Conservation (phyloP, 1,140 invertebrate genomes). For the Leptestheria dahalacensis region DNA sequence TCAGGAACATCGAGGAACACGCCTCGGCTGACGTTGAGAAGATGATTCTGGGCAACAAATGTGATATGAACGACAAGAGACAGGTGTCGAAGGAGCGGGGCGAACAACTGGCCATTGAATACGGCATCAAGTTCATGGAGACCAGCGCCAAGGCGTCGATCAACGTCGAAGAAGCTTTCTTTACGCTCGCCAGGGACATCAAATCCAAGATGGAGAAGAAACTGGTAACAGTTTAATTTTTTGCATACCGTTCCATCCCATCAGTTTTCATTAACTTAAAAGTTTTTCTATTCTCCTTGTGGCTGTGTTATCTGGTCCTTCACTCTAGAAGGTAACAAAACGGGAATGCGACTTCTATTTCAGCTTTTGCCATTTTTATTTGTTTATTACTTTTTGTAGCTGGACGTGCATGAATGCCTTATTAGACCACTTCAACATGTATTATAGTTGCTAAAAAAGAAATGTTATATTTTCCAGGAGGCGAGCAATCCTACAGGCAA, state of each 20-base stretch:
- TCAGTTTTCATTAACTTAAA: too few relatives aligned
- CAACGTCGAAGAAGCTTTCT: constrained; percentile 82
- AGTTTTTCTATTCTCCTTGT: not conserved
- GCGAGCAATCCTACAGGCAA: constrained; percentile 51
- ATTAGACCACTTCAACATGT: constrained; percentile 5
- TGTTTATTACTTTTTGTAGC: constrained; percentile 31
- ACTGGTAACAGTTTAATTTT: constrained; percentile 48
- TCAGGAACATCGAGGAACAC: constrained; percentile 33
- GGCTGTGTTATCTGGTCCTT: not conserved
- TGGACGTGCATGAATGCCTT: constrained; percentile 17
- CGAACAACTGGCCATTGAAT: constrained; percentile 68
- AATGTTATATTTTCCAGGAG: constrained; percentile 42
- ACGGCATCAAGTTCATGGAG: constrained; percentile 87
- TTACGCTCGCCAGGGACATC: constrained; percentile 81
- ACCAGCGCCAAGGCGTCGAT: constrained; percentile 81
- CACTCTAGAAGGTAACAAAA: too few relatives aligned
- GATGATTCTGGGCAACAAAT: constrained; percentile 91
- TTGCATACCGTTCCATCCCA: too few relatives aligned
- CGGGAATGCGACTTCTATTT: constrained; percentile 2
- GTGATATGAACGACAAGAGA: constrained; percentile 75
- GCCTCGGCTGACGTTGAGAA: constrained; percentile 86
- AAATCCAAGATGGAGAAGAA: constrained; percentile 92
- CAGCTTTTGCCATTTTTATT: constrained; percentile 22
- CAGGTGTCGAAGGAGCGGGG: constrained; percentile 49
- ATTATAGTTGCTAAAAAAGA: too few relatives aligned